These are phyloP conservation scores for Pangasius larnaudii DNA, from an alignment of 2,797 vertebrate species.

Conservation along the genomic window DNA sequence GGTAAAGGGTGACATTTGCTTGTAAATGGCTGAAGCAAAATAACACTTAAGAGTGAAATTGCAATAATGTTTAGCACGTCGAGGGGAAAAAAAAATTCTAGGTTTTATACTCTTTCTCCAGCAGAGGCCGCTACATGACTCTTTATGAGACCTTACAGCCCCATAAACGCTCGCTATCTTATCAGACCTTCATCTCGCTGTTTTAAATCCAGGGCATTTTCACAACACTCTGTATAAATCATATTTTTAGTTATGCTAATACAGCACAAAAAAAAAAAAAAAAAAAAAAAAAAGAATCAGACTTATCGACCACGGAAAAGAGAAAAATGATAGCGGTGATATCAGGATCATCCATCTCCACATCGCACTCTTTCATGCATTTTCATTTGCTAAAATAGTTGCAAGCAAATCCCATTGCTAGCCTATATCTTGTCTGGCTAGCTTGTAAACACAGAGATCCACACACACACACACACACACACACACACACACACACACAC, in stretches of 20 bases:
- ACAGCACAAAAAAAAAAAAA: neutral
- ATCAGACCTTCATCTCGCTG: neutral
- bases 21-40: neutral
- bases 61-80: neutral
- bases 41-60: neutral
- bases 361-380: neutral
- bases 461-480: constrained; percentile 46
- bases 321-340: neutral
- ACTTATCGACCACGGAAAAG: neutral
- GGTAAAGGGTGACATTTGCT: neutral
- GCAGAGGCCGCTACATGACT: constrained; percentile 38
- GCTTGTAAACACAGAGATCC: constrained; percentile 29
- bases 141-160: neutral
- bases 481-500: constrained; percentile 54
- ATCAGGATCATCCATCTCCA: neutral
- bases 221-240: neutral
- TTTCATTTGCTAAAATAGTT: neutral
- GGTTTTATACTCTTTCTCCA: constrained; percentile 10
- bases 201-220: neutral
- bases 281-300: too few relatives aligned
- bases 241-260: neutral
- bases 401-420: neutral
- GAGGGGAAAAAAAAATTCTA: neutral
- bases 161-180: neutral
- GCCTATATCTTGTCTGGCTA: constrained; percentile 20